Evolutionary conservation across 1,140 invertebrate genomes (phyloP).

Genomic region (Pomacea maculata): DNA sequence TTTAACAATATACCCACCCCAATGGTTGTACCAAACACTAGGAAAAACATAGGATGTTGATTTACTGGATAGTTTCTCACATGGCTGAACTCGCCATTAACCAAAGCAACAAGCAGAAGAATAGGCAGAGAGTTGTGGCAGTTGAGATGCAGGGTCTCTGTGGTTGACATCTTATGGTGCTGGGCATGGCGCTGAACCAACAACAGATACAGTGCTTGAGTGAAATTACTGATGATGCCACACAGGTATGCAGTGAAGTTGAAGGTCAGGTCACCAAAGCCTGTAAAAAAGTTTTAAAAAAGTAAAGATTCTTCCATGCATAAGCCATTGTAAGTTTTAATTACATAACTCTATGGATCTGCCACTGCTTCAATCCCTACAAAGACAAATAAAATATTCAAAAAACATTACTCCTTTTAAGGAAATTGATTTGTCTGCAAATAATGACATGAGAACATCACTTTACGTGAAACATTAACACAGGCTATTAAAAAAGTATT

Average conservation of each 20-base stretch:
- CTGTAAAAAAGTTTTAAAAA: conserved; percentile 45
- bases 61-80: conserved; percentile 35
- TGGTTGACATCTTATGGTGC: conserved; percentile 54
- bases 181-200: conserved; percentile 66
- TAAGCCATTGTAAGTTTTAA: no score
- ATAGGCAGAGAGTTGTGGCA: conserved; percentile 67
- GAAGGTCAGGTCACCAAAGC: conserved; percentile 67
- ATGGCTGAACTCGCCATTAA: conserved; percentile 52
- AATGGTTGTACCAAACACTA: conserved; percentile 62
- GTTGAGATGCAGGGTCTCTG: conserved; percentile 66
- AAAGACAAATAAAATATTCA: no score
- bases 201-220: conserved; percentile 67
- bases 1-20: conserved; percentile 67
- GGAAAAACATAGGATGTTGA: conserved; percentile 52
- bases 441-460: no score
- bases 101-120: conserved; percentile 51
- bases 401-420: no score
- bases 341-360: not conserved
- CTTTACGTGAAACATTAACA: no score
- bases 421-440: no score
- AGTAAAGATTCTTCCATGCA: not conserved
- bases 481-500: no score
- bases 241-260: conserved; percentile 65
- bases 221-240: conserved; percentile 66
- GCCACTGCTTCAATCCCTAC: no score